A percentile compares a stretch with the other conserved stretches of the same genome.
phyloP scores from a whole-genome alignment of 2,888 invertebrate species.

The Drosophila kambysellisi region DNA sequence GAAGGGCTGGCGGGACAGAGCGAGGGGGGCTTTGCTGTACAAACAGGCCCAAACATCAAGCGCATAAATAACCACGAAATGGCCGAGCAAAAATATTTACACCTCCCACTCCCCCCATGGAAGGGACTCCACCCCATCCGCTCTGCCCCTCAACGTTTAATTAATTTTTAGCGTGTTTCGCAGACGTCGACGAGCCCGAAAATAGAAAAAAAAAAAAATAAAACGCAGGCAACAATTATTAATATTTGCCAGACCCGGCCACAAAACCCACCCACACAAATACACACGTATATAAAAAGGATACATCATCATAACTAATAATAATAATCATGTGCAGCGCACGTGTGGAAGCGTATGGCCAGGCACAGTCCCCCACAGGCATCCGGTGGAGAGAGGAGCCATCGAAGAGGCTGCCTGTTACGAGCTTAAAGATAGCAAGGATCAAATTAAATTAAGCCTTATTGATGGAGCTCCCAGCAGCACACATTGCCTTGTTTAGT shows the following conservation, averaged over 20 bases:
- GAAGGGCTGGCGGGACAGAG: not conserved
- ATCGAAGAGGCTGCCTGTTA: conserved; percentile 10
- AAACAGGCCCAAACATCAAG: conserved; percentile 57
- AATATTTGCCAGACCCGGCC: conserved; percentile 67
- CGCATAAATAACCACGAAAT: conserved; percentile 82
- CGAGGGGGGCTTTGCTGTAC: conserved; percentile 35
- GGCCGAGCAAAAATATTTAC: conserved; percentile 74
- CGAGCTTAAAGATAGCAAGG: conserved; percentile 66
- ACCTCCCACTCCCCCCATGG: conserved; percentile 18
- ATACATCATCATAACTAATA: conserved; percentile 80
- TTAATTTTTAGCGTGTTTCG: conserved; percentile 80
- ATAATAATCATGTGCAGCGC: conserved; percentile 72
- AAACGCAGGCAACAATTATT: conserved; percentile 71
- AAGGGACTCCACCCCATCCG: conserved; percentile 24
- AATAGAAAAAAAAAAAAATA: conserved; percentile 60
- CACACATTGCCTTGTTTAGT: conserved; percentile 28
- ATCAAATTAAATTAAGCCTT: conserved; percentile 79
- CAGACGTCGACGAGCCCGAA: conserved; percentile 55
- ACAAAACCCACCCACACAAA: conserved; percentile 18
- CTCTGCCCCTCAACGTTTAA: conserved; percentile 68
- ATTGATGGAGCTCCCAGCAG: conserved; percentile 67
- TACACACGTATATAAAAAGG: conserved; percentile 46
- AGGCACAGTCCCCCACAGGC: not conserved
- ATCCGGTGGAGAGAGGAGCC: not conserved
- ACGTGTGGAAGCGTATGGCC: conserved; percentile 47